phyloP scores from a whole-genome alignment of 2,888 invertebrate genomes.

The Mythimna albipuncta region DNA sequence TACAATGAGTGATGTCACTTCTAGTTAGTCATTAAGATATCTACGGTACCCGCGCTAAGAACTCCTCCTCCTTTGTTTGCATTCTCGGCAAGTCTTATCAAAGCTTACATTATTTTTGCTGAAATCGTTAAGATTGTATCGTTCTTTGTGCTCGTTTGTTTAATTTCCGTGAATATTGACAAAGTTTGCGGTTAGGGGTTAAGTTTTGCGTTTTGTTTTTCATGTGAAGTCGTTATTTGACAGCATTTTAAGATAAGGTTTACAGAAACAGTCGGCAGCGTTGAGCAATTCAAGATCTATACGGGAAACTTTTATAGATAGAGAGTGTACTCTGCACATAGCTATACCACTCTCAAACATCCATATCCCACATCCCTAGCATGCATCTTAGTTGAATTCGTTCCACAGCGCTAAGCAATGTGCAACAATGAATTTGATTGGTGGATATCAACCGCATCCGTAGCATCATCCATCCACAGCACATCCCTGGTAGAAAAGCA shows the following conservation, averaged over 20 bases:
- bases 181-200: conserved; percentile 11
- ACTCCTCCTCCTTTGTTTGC: conserved; percentile 29
- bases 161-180: conserved; percentile 30
- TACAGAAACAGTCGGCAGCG: too few species aligned
- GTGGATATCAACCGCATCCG: too few species aligned
- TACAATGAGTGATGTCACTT: background rate
- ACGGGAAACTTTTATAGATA: background rate
- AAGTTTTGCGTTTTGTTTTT: conserved; percentile 21
- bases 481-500: too few species aligned
- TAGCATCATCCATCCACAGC: too few species aligned
- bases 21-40: background rate
- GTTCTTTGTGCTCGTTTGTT: conserved; percentile 29
- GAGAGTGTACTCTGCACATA: too few species aligned
- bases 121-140: conserved; percentile 10
- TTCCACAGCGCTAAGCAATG: too few species aligned
- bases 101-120: conserved; percentile 28
- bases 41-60: conserved; percentile 5
- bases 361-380: too few species aligned
- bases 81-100: conserved; percentile 19
- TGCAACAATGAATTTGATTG: too few species aligned
- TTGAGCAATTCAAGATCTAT: background rate
- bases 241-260: background rate
- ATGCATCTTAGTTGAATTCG: too few species aligned
- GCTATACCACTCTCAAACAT: too few species aligned
- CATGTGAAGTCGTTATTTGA: background rate